A percentile compares a stretch with the other conserved stretches of the same genome.
These are phyloP conservation scores for Jacana jacana DNA, from an alignment of 2,113 vertebrate species.

Conservation along the genomic window DNA sequence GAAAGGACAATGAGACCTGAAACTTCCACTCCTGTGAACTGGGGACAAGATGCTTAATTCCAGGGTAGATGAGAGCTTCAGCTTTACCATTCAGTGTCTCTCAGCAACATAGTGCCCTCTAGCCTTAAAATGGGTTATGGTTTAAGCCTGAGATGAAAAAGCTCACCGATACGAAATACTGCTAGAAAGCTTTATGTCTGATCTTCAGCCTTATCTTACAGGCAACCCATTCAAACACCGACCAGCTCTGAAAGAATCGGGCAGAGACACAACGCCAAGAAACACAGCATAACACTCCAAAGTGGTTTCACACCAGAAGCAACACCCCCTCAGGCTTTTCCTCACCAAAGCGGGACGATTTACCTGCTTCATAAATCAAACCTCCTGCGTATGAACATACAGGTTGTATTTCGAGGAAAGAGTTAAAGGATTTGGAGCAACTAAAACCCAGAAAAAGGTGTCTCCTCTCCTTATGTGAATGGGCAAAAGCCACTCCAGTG, in stretches of 20 bases:
- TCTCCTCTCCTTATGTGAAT: background rate
- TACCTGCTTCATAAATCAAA: background rate
- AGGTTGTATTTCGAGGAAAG: background rate
- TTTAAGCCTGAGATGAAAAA: background rate
- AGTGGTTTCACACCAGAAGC: background rate
- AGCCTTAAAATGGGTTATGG: background rate
- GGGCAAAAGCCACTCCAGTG: background rate
- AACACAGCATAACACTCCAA: background rate
- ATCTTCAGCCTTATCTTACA: background rate
- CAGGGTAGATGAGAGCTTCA: background rate
- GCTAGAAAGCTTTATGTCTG: background rate
- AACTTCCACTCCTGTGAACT: background rate
- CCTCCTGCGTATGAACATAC: background rate
- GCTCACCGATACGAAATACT: background rate
- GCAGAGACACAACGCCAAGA: background rate
- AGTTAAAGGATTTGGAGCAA: background rate
- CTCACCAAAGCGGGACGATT: background rate
- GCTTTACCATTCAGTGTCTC: background rate
- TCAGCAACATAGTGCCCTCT: constrained; percentile 59
- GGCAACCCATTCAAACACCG: background rate
- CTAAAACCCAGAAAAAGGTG: background rate
- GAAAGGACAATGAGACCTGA: background rate
- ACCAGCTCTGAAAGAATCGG: background rate
- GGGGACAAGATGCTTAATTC: background rate
- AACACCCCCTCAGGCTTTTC: background rate